A percentile compares a stretch with the other conserved stretches of the same genome.
These are phyloP conservation scores for Loris lydekkerianus DNA, from an alignment of 2,797 vertebrate genomes.

Conservation along the genomic window DNA sequence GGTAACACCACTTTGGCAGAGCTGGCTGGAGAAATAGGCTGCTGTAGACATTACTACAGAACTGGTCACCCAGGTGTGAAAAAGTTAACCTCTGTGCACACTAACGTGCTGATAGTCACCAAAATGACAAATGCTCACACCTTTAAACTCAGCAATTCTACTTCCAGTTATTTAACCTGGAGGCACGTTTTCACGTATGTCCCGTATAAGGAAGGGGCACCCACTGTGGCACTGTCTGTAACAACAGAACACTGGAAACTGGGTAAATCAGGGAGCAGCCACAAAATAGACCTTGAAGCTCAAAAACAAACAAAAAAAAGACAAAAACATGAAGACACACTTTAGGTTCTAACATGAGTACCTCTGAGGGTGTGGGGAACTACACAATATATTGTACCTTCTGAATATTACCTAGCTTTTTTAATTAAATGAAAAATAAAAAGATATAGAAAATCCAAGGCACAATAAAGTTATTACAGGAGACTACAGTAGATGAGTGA, in stretches of 20 bases:
- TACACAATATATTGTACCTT: neutral
- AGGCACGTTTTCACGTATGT: rapidly evolving
- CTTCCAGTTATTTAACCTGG: neutral
- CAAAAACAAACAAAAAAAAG: neutral
- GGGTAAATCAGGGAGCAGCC: neutral
- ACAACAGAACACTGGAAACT: neutral
- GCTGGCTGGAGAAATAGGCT: neutral
- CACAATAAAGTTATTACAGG: neutral
- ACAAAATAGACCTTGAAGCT: neutral
- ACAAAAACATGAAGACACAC: neutral
- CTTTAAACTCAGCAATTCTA: neutral
- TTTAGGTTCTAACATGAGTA: neutral
- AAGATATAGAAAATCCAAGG: neutral
- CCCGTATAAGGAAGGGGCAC: no score
- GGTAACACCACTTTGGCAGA: neutral
- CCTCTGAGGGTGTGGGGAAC: neutral
- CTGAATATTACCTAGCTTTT: neutral
- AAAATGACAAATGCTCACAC: neutral
- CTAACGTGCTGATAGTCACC: neutral
- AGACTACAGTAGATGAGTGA: neutral
- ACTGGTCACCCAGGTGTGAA: no score
- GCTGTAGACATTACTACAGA: rapidly evolving
- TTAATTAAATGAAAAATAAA: neutral
- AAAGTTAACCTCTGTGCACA: neutral
- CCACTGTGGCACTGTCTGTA: neutral